Evolutionary conservation across 2,888 invertebrate genomes (phyloP).

Genomic region (Malthinus seriepunctatus): DNA sequence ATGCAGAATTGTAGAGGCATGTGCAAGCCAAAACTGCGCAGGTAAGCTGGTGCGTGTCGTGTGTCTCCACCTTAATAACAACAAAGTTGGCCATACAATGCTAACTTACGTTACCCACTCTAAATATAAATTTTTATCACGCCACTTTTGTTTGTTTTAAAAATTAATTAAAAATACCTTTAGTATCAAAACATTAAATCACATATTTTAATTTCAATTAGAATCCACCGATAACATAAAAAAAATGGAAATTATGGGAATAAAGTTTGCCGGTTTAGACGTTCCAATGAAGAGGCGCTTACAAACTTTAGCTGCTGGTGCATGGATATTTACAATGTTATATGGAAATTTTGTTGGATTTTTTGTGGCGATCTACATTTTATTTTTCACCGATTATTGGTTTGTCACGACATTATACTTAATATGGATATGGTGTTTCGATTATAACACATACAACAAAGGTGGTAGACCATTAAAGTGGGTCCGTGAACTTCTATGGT

Average conservation of each 20-base stretch:
- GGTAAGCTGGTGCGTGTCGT: too few relatives aligned
- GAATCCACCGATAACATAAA: too few relatives aligned
- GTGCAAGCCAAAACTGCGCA: too few relatives aligned
- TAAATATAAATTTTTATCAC: too few relatives aligned
- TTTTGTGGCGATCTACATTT: slow-evolving; percentile 60
- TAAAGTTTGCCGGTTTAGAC: slow-evolving; percentile 83
- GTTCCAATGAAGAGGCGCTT: slow-evolving; percentile 79
- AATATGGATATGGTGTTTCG: slow-evolving; percentile 63
- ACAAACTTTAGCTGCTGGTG: slow-evolving; percentile 78
- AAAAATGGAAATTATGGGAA: slow-evolving; percentile 61
- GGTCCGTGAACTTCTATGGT: slow-evolving; percentile 68
- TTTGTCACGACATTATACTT: slow-evolving; percentile 63
- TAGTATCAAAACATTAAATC: too few relatives aligned
- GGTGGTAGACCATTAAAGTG: slow-evolving; percentile 54
- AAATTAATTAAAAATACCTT: too few relatives aligned
- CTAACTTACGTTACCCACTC: too few relatives aligned
- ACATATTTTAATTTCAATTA: too few relatives aligned
- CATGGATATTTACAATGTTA: slow-evolving; percentile 71
- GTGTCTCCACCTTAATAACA: too few relatives aligned
- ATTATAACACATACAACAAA: slow-evolving; percentile 64
- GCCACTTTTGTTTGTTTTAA: too few relatives aligned
- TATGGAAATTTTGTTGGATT: slow-evolving; percentile 61
- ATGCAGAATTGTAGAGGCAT: too few relatives aligned
- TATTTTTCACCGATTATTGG: slow-evolving; percentile 61
- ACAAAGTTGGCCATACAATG: too few relatives aligned